Evolutionary conservation across 2,113 vertebrate species (phyloP).

Genomic region (Bostrychus sinensis): DNA sequence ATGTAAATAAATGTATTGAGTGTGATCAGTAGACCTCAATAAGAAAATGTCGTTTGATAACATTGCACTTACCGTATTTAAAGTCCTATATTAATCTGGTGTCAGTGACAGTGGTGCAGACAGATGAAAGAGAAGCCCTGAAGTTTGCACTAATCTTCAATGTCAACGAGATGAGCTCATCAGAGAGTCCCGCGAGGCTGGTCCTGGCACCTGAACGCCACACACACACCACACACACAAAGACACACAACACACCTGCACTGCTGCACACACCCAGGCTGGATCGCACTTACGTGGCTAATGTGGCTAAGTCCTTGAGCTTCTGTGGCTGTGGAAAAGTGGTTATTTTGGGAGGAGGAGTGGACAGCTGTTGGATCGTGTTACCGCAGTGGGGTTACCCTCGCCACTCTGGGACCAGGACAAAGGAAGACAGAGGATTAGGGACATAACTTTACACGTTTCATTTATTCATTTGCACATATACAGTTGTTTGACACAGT

Average conservation of each 20-base stretch:
- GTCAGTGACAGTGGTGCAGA: conserved; percentile 11
- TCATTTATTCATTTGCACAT: conserved; percentile 66
- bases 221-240: conserved; percentile 10
- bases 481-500: conserved; percentile 65
- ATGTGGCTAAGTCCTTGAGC: conserved; percentile 30
- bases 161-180: conserved; percentile 38
- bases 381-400: conserved; percentile 46
- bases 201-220: conserved; percentile 11
- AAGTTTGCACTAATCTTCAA: conserved; percentile 44
- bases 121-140: conserved; percentile 15
- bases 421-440: background rate
- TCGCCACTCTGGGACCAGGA: conserved; percentile 8
- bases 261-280: conserved; percentile 27
- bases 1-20: too few species aligned
- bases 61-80: conserved; percentile 39
- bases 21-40: too few species aligned
- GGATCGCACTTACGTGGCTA: conserved; percentile 13
- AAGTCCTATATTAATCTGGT: conserved; percentile 27
- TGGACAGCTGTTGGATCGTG: conserved; percentile 54
- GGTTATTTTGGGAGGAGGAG: conserved; percentile 77
- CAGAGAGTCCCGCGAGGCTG: conserved; percentile 32
- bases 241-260: conserved; percentile 10
- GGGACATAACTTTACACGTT: conserved; percentile 64
- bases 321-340: conserved; percentile 22
- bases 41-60: background rate